Percentiles rank a stretch among this genome's conserved stretches.
These are phyloP conservation scores for Papilio elwesi DNA, from an alignment of 2,888 invertebrate species.

Conservation along the genomic window DNA sequence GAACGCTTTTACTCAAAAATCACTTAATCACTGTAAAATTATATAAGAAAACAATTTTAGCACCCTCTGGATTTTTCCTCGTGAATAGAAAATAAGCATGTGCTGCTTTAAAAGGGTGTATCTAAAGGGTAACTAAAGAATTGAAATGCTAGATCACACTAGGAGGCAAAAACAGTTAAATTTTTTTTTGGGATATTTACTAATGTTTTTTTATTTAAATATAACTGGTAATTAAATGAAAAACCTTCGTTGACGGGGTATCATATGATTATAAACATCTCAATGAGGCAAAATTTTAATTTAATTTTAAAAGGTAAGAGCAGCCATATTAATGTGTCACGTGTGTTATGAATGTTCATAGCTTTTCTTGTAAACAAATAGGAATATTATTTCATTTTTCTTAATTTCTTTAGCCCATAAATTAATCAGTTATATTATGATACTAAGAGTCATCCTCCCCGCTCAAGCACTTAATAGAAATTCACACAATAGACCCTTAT, in stretches of 20 bases:
- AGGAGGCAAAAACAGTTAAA: no score
- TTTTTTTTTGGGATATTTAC: no score
- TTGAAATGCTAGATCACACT: neutral
- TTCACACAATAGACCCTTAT: conserved; percentile 18
- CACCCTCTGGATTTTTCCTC: neutral
- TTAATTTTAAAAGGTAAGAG: no score
- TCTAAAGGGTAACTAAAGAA: neutral
- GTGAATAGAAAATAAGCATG: neutral
- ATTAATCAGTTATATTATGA: neutral
- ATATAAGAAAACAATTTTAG: neutral
- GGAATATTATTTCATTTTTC: no score
- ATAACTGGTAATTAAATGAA: no score
- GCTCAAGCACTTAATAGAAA: neutral
- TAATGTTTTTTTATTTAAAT: no score
- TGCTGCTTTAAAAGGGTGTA: neutral
- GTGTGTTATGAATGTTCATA: no score
- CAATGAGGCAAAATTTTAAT: no score
- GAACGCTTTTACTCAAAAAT: neutral
- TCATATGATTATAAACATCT: no score
- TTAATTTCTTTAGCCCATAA: neutral
- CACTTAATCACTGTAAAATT: neutral
- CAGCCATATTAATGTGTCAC: no score
- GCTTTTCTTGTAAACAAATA: no score
- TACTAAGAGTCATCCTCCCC: neutral
- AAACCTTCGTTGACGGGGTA: no score